Evolutionary conservation across 2,888 invertebrate genomes (phyloP).

Genomic region (Anorthoa munda): DNA sequence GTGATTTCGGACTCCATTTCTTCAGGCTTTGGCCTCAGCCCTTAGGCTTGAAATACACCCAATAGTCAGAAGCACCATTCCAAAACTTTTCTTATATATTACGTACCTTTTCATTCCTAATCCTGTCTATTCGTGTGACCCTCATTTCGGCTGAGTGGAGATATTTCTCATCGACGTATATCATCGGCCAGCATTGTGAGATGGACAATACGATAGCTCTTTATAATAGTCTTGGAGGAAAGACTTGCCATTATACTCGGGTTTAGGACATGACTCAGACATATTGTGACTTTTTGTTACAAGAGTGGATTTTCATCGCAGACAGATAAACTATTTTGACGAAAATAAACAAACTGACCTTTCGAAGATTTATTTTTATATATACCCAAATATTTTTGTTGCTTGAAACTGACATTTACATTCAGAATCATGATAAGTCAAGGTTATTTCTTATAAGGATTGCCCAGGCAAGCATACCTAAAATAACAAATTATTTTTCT

Average conservation of each 20-base stretch:
- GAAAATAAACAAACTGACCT: slow-evolving; percentile 27
- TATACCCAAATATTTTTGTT: background rate
- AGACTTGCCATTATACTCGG: slow-evolving; percentile 57
- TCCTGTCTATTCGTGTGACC: slow-evolving; percentile 76
- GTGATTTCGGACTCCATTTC: slow-evolving; percentile 51
- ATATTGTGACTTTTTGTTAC: slow-evolving; percentile 60
- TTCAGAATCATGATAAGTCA: background rate
- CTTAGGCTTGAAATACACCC: slow-evolving; percentile 49
- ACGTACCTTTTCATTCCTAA: slow-evolving; percentile 73
- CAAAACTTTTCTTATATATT: slow-evolving; percentile 66
- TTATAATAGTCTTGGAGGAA: slow-evolving; percentile 64
- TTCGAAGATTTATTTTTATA: slow-evolving; percentile 13
- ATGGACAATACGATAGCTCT: slow-evolving; percentile 67
- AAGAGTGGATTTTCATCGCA: slow-evolving; percentile 49
- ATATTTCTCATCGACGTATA: slow-evolving; percentile 77
- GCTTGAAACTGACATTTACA: background rate
- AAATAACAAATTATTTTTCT: no score
- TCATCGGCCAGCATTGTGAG: slow-evolving; percentile 70
- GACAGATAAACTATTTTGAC: slow-evolving; percentile 31
- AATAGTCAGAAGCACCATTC: slow-evolving; percentile 63
- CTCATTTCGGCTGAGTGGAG: slow-evolving; percentile 77
- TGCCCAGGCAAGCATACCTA: background rate
- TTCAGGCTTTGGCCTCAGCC: slow-evolving; percentile 13
- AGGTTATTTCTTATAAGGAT: background rate
- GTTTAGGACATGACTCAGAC: slow-evolving; percentile 58